Evolutionary conservation across 2,113 vertebrate species (phyloP), one percentile per base, ranked within the genome.

Genomic region (Paradisaea rubra): DNA sequence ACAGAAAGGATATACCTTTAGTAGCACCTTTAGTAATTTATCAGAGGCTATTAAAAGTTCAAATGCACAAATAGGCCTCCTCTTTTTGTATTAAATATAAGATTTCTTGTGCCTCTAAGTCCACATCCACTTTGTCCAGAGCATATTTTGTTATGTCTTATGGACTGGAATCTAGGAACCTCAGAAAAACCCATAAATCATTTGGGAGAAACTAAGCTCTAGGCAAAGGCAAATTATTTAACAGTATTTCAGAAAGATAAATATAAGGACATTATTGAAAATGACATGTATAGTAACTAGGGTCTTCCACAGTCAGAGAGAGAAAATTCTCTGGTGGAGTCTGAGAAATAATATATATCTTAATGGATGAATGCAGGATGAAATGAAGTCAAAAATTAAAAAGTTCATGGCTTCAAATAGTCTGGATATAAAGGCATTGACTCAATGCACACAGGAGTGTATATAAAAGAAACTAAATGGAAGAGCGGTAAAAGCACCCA

Each of bases 211-310:
- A 73, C 16, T 81, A 71, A 83, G 56, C 50, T 88, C 8, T 41
- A 80, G 50, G 68, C 37, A 91, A 94, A 83, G 14, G 8, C 31
- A 81, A 91, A 90, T 78, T 91, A 88, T 91, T 92, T 73, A 86
- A 72, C 37, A 65, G 13, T 28, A 60, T 77, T 91, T 91, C 71
- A 66, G 45, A 77, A 76, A 60, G 27, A 77, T 64, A 72, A 88
- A 86, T 86, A 80, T 31, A 21, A 76, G 10, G 22, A 60, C 49
- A 52, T 77, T 86, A 70, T 78, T 86, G 68, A 92, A 95, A 88
- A 92, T 81, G 2, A 33, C 72, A n/a, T 65, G 25, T 31, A 31
- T 31, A 22, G 6, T 73, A 70, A 45, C 28, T 57, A 45, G 5
- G 6, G 35, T 81, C 35, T 86, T 88, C 76, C 4, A 3, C 0